A percentile compares a stretch with the other conserved stretches of the same genome.
phyloP scores from a whole-genome alignment of 2,797 vertebrate species.

The Onychomys torridus region DNA sequence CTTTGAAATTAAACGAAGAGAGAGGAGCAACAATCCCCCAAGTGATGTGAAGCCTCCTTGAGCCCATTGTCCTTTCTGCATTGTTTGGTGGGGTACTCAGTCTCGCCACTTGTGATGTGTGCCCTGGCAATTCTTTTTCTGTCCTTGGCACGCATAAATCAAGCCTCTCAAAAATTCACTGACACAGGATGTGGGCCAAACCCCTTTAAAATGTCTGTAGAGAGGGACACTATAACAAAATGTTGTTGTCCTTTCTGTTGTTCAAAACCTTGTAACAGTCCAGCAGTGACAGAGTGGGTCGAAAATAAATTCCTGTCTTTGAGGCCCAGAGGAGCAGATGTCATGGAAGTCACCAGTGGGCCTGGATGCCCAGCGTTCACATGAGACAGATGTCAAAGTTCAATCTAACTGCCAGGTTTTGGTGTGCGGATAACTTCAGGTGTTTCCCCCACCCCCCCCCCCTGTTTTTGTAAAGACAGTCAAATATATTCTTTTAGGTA shows the following conservation, averaged over 20 bases:
- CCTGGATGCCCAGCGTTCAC: not conserved
- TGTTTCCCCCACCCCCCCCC: no score
- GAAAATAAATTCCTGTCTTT: not conserved
- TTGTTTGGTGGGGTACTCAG: not conserved
- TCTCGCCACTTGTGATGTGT: no score
- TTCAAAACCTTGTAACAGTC: not conserved
- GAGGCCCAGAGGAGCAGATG: not conserved
- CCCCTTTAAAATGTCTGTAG: not conserved
- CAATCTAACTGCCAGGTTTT: not conserved
- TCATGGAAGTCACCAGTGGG: rapidly evolving
- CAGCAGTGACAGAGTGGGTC: no score
- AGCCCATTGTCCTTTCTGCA: not conserved
- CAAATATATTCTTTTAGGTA: not conserved
- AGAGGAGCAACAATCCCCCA: not conserved
- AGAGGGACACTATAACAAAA: no score
- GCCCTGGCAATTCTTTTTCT: not conserved
- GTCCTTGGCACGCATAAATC: not conserved
- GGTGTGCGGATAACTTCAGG: not conserved
- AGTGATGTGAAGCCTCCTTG: not conserved
- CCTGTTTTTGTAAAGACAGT: not conserved
- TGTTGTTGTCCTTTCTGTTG: not conserved
- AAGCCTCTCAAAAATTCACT: not conserved
- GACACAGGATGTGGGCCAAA: not conserved
- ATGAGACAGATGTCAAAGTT: not conserved
- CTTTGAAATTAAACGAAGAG: not conserved